phyloP scores from a whole-genome alignment of 2,888 invertebrate species.

The Eristalis pertinax region DNA sequence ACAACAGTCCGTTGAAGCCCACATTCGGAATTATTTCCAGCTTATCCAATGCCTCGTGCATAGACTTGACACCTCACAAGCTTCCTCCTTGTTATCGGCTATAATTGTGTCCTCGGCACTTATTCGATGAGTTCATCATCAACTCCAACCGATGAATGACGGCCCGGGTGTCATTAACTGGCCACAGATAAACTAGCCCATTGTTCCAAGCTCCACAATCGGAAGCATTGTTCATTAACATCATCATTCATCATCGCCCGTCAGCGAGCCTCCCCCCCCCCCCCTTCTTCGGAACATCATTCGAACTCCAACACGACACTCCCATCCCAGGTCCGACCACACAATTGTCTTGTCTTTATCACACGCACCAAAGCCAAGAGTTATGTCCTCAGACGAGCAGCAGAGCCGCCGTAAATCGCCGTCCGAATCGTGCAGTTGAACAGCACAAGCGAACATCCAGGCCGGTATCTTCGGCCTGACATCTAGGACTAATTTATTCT shows the following conservation, averaged over 20 bases:
- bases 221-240: background rate
- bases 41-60: no score
- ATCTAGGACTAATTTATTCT: constrained; percentile 68
- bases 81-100: background rate
- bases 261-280: no score
- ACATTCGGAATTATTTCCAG: no score
- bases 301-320: background rate
- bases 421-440: constrained; percentile 9
- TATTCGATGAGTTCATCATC: background rate
- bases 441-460: constrained; percentile 2
- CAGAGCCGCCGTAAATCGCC: constrained; percentile 48
- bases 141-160: background rate
- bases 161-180: background rate
- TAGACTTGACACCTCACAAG: background rate
- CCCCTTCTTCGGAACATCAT: background rate
- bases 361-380: background rate
- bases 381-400: background rate
- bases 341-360: background rate
- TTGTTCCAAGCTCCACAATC: background rate
- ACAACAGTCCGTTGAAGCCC: no score
- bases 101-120: background rate
- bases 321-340: background rate
- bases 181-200: background rate
- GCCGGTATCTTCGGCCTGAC: constrained; percentile 24
- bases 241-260: background rate